Conservation (phyloP, 2,888 invertebrate species). For the Euclidia mi region DNA sequence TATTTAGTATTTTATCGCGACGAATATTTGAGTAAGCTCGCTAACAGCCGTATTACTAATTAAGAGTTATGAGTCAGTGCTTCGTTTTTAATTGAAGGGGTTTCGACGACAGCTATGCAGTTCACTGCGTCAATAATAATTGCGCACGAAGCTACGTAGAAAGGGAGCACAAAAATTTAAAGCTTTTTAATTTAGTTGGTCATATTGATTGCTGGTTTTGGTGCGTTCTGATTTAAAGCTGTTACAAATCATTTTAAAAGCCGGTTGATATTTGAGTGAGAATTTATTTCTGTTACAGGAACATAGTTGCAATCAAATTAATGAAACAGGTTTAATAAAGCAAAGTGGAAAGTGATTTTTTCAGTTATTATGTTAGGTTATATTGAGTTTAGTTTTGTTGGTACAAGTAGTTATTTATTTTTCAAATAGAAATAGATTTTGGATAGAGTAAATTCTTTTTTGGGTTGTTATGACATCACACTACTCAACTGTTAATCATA, state of each 20-base stretch:
- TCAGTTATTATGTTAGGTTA: too few relatives aligned
- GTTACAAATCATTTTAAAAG: not conserved
- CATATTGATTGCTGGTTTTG: slow-evolving; percentile 21
- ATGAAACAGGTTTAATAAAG: too few relatives aligned
- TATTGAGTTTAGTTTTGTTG: too few relatives aligned
- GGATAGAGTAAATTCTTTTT: too few relatives aligned
- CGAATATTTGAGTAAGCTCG: slow-evolving; percentile 8
- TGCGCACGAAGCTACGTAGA: slow-evolving; percentile 15
- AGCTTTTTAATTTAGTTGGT: slow-evolving; percentile 12
- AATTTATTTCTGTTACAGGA: too few relatives aligned
- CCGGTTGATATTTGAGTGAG: too few relatives aligned
- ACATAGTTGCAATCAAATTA: too few relatives aligned
- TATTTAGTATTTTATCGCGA: not conserved
- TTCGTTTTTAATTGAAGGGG: slow-evolving; percentile 52
- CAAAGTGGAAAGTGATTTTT: too few relatives aligned
- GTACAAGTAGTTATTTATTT: too few relatives aligned
- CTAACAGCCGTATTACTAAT: slow-evolving; percentile 47
- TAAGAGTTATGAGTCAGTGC: slow-evolving; percentile 43
- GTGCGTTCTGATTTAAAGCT: not conserved
- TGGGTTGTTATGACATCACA: too few relatives aligned
- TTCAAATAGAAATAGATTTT: too few relatives aligned
- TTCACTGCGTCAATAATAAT: slow-evolving; percentile 46
- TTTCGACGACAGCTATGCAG: slow-evolving; percentile 42
- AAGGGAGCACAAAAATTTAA: slow-evolving; percentile 8
- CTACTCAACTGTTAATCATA: too few relatives aligned